A percentile compares a stretch with the other conserved stretches of the same genome.
phyloP scores from a whole-genome alignment of 2,888 invertebrate species.

The Toxonevra muliebris region DNA sequence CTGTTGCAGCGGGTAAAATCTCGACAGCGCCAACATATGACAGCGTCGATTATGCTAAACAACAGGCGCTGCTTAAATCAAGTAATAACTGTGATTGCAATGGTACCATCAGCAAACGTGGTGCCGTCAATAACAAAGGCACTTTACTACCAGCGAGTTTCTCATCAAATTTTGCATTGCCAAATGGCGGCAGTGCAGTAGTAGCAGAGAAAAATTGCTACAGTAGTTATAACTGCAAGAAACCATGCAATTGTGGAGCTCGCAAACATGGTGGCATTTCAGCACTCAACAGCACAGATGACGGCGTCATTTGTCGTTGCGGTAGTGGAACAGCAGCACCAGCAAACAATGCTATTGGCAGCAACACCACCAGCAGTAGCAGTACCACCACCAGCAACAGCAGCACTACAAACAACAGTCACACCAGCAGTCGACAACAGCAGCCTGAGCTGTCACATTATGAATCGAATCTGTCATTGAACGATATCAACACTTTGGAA shows the following conservation, averaged over 20 bases:
- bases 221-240: slow-evolving; percentile 58
- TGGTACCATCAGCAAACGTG: slow-evolving; percentile 44
- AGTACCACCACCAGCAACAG: slow-evolving; percentile 49
- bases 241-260: slow-evolving; percentile 52
- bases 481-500: slow-evolving; percentile 50
- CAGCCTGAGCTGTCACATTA: slow-evolving; percentile 53
- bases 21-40: slow-evolving; percentile 53
- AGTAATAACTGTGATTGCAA: slow-evolving; percentile 53
- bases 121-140: slow-evolving; percentile 21
- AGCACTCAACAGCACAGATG: slow-evolving; percentile 32
- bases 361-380: slow-evolving; percentile 51
- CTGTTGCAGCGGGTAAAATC: slow-evolving; percentile 18
- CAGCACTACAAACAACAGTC: slow-evolving; percentile 52
- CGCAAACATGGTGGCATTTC: slow-evolving; percentile 33
- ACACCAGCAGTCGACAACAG: slow-evolving; percentile 55
- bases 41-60: slow-evolving; percentile 56
- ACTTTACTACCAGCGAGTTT: slow-evolving; percentile 55
- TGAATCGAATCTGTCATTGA: slow-evolving; percentile 59
- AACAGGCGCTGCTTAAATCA: slow-evolving; percentile 43
- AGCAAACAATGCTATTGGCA: slow-evolving; percentile 51
- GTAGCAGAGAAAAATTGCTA: slow-evolving; percentile 37
- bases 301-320: slow-evolving; percentile 40
- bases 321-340: slow-evolving; percentile 10
- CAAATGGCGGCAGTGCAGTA: slow-evolving; percentile 34
- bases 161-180: slow-evolving; percentile 57